Conservation (phyloP, 1,140 invertebrate species). For the Tetragonula clypearis region DNA sequence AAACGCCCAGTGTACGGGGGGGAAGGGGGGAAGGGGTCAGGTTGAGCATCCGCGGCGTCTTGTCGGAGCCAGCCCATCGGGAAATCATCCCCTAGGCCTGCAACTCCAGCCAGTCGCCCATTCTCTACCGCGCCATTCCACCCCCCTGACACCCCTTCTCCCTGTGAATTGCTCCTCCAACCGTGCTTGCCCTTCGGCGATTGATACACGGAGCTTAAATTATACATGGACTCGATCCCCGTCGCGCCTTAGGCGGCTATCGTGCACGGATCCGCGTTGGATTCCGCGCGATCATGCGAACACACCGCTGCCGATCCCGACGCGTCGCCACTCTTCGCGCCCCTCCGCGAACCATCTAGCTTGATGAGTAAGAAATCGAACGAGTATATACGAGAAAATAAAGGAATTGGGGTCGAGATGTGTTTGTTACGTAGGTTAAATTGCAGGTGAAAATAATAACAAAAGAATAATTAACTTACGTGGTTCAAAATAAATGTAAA, state of each 20-base stretch:
- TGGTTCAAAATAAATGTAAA: too few relatives aligned
- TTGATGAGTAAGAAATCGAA: too few relatives aligned
- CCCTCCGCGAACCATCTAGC: too few relatives aligned
- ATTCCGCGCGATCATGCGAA: slow-evolving; percentile 55
- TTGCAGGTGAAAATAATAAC: too few relatives aligned
- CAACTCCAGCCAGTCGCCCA: slow-evolving; percentile 52
- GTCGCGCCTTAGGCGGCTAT: slow-evolving; percentile 56
- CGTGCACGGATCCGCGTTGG: slow-evolving; percentile 50
- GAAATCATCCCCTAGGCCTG: slow-evolving; percentile 72
- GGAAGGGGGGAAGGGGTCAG: background rate
- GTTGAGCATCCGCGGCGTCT: slow-evolving; percentile 46
- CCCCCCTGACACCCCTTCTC: background rate
- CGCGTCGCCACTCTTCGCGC: background rate
- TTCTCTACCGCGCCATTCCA: background rate
- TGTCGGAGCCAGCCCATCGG: slow-evolving; percentile 53
- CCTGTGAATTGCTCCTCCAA: slow-evolving; percentile 59
- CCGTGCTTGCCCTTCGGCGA: slow-evolving; percentile 64
- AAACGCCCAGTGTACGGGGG: background rate
- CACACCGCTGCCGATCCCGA: background rate
- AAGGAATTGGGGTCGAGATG: too few relatives aligned
- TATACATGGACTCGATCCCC: slow-evolving; percentile 63
- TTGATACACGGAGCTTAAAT: slow-evolving; percentile 69
- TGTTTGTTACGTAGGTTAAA: too few relatives aligned
- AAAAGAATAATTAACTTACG: too few relatives aligned
- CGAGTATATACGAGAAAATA: too few relatives aligned